A percentile compares a stretch with the other conserved stretches of the same genome.
Evolutionary conservation across 2,888 invertebrate species (phyloP).

Genomic region (Acleris literana): DNA sequence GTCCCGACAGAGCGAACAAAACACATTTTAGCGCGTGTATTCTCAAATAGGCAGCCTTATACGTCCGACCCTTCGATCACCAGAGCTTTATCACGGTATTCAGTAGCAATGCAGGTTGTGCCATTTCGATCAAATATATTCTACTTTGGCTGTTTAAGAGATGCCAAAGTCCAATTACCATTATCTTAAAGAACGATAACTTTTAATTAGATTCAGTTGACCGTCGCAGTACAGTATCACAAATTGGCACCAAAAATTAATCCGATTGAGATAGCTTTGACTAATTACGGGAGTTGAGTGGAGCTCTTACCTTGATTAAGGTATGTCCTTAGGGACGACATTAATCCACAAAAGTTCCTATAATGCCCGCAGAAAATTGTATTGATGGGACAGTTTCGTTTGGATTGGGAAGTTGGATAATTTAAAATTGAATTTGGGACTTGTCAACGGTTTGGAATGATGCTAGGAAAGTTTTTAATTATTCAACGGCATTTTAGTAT

Average conservation of each 20-base stretch:
- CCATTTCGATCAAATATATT: no score
- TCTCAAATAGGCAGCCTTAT: no score
- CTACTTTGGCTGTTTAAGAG: no score
- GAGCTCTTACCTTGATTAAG: constrained; percentile 40
- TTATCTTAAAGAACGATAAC: background rate
- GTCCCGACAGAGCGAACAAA: no score
- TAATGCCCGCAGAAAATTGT: constrained; percentile 17
- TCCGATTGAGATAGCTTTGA: constrained; percentile 37
- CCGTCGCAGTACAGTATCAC: constrained; percentile 16
- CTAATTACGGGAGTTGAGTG: constrained; percentile 36
- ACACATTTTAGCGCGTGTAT: no score
- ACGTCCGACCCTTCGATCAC: no score
- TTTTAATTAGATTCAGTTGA: constrained; percentile 24
- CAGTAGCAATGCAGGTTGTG: no score
- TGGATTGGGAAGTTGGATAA: constrained; percentile 4
- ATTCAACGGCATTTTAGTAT: background rate
- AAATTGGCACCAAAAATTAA: constrained; percentile 37
- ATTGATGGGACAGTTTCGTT: constrained; percentile 18
- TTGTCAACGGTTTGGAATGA: background rate
- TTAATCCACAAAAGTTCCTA: constrained; percentile 35
- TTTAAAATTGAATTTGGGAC: constrained; percentile 20
- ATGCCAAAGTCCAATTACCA: no score
- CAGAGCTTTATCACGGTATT: no score
- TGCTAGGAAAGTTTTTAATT: background rate
- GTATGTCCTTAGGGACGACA: constrained; percentile 31